A percentile compares a stretch with the other conserved stretches of the same genome.
Evolutionary conservation across 2,888 invertebrate genomes (phyloP).

Genomic region (Syrphus vitripennis): DNA sequence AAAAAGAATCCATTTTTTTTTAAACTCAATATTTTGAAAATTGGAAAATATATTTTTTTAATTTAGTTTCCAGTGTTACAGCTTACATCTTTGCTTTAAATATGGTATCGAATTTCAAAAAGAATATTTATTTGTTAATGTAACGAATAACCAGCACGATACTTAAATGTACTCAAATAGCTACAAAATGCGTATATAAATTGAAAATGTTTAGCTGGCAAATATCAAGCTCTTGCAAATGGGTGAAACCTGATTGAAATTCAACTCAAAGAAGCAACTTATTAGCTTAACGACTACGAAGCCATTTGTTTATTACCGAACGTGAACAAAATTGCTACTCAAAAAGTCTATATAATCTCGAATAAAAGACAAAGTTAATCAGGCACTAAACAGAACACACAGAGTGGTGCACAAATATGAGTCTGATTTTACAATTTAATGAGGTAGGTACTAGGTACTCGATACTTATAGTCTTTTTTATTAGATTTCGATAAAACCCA

Average conservation of each 20-base stretch:
- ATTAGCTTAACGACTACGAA: constrained; percentile 73
- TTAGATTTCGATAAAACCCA: no score
- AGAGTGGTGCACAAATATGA: background rate
- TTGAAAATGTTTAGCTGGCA: constrained; percentile 60
- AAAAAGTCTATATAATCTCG: background rate
- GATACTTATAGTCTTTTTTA: no score
- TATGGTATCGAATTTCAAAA: background rate
- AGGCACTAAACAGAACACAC: background rate
- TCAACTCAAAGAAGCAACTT: constrained; percentile 72
- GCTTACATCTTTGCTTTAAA: no score
- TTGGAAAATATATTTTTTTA: no score
- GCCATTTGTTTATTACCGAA: constrained; percentile 73
- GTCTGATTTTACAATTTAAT: background rate
- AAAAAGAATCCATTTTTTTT: no score
- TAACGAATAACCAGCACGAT: background rate
- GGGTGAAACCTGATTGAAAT: constrained; percentile 72
- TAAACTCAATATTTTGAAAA: no score
- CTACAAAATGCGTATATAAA: no score
- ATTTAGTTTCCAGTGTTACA: no score
- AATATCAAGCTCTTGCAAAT: constrained; percentile 52
- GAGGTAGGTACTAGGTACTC: no score
- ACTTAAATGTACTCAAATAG: no score
- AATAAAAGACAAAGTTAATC: background rate
- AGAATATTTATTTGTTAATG: no score
- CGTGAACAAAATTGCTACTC: constrained; percentile 61